Percentiles rank a stretch among this genome's conserved stretches.
phyloP scores from a whole-genome alignment of 2,113 vertebrate genomes.

The Bothrops jararaca region DNA sequence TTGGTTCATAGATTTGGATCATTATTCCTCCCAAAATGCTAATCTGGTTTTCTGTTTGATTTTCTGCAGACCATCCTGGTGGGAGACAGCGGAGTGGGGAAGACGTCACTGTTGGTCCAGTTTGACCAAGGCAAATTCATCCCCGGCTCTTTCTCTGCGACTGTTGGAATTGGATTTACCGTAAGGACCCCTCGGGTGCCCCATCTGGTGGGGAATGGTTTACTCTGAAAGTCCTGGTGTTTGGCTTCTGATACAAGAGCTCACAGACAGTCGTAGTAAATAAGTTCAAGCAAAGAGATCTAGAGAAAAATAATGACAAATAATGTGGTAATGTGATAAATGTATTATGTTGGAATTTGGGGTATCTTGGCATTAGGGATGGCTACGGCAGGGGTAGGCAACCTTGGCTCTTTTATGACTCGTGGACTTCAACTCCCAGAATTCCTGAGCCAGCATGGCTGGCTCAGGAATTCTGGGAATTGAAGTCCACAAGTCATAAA shows the following conservation, averaged over 20 bases:
- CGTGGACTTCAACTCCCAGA: too few species aligned
- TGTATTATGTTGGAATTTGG: background rate
- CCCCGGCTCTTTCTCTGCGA: slow-evolving; percentile 88
- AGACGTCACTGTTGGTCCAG: slow-evolving; percentile 89
- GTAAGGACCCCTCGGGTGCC: slow-evolving; percentile 68
- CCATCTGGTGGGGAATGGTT: background rate
- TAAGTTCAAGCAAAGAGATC: background rate
- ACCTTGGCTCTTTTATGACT: too few species aligned
- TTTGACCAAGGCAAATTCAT: slow-evolving; percentile 95
- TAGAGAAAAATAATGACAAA: background rate
- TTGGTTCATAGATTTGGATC: background rate
- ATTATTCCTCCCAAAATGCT: rapidly evolving
- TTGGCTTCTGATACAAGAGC: background rate
- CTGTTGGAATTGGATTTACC: slow-evolving; percentile 90
- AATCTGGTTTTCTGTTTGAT: slow-evolving; percentile 33
- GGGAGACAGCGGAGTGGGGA: slow-evolving; percentile 88
- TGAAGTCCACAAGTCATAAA: too few species aligned
- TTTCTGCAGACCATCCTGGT: slow-evolving; percentile 85
- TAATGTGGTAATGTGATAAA: background rate
- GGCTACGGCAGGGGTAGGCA: background rate
- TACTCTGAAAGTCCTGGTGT: background rate
- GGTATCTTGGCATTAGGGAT: background rate
- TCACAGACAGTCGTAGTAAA: background rate
- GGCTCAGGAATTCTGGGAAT: too few species aligned
- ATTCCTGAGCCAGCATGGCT: too few species aligned